A percentile compares a stretch with the other conserved stretches of the same genome.
phyloP scores from a whole-genome alignment of 1,140 invertebrate genomes.

The Nylanderia fulva region DNA sequence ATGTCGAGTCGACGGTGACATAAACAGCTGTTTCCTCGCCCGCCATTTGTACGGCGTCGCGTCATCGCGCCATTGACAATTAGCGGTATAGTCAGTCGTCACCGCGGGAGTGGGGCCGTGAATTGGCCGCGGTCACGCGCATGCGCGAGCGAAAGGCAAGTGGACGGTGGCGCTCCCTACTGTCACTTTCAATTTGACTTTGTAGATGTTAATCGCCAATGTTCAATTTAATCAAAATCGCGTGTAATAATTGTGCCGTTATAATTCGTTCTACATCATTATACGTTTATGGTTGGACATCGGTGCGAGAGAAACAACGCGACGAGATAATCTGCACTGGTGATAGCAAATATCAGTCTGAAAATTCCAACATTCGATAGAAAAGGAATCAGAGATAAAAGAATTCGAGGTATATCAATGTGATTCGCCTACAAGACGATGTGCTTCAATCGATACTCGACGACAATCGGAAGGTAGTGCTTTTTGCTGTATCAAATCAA shows the following conservation, averaged over 20 bases:
- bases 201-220: background rate
- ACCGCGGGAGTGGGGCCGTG: no score
- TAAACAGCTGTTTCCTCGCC: slow-evolving; percentile 73
- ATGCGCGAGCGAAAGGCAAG: background rate
- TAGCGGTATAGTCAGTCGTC: background rate
- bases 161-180: background rate
- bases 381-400: background rate
- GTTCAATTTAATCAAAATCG: background rate
- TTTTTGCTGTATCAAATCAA: background rate
- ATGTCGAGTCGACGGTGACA: slow-evolving; percentile 62
- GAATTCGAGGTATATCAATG: background rate
- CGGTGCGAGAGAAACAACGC: background rate
- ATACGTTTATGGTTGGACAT: background rate
- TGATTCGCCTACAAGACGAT: background rate
- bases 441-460: background rate
- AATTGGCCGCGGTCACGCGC: slow-evolving; percentile 6
- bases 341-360: background rate
- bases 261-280: background rate
- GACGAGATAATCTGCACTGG: background rate
- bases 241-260: background rate
- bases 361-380: background rate
- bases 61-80: slow-evolving; percentile 63
- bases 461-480: background rate
- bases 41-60: slow-evolving; percentile 64
- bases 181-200: background rate